Base-by-base conservation (phyloP, 2,113 vertebrate genomes). In the Xyliphius kryptos region DNA sequence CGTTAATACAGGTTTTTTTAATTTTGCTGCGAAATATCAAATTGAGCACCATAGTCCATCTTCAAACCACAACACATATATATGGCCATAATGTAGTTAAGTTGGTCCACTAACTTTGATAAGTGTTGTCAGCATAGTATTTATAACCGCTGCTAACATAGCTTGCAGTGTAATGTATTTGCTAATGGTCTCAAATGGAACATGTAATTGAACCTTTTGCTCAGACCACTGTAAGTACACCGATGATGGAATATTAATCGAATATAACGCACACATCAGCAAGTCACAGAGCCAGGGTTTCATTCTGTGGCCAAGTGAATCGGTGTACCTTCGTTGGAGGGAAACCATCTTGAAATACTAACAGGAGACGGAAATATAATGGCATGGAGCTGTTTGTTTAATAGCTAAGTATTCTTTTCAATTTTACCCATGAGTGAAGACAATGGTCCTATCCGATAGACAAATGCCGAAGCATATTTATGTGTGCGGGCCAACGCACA, bases 401-500 rank as follows among this genome's bases (percentile, higher is more conserved):
- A 85, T 84, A 83, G 80, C 84, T 75, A 81, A 76, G 80, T 77
- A 81, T 72, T 80, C 79, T 77, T 86, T 85, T 85, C 82, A 85
- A 86, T 86, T 87, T 86, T 83, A 87, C 82, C 82, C 79, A 60
- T 71, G 73, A 73, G 48, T 79, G 80, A 77, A 74, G 78, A 83
- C 76, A 69, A 76, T 79, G 78, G 74, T 83, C 79, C 79, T 76
- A 78, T 74, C 49, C 72, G 77, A 56, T 75, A 82, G 76, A 83
- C 67, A 74, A 77, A 86, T 81, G 80, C 75, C 65, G 81, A 74
- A 77, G 61, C 65, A 36, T 60, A 68, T 54, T 52, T 70, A 44
- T 19, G 61, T 47, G 54, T 48, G 55, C n/a, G n/a, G n/a, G n/a
- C n/a, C n/a, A n/a, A n/a, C n/a, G n/a, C n/a, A n/a, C n/a, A n/a